Base-by-base conservation (phyloP, 1,140 invertebrate species). In the Streblospio benedicti region DNA sequence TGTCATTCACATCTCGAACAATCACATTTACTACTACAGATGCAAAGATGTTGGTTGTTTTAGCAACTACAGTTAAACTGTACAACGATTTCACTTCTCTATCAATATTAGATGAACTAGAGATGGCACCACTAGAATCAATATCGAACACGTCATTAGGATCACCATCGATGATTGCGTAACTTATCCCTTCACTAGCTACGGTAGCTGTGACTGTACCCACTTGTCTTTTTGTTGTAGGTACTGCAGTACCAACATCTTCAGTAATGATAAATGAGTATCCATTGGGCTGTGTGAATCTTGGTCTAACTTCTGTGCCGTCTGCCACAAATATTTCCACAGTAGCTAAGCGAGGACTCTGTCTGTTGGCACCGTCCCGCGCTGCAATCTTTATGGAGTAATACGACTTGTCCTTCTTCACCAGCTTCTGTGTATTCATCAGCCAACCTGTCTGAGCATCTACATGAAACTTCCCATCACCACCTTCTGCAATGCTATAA, bases 1-100 rank as follows among this genome's bases (percentile, higher is more conserved):
- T 95, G 74, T 97, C 93, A 77, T 97, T 97, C 0, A 91, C 84
- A 69, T 97, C 93, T 70, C 87, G 84, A n/a, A 81, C 69, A 14
- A 31, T 68, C 12, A 80, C 65, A 14, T 65, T 61, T 6, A 76
- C 74, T 18, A 31, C 60, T 18, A 57, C 65, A 25, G 67, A 54
- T 20, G 50, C 60, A 35, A 69, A 72, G 28, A 53, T 61, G 3
- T 61, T 54, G 16, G 61, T 63, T 33, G 57, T 64, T n/a, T 31
- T 63, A 6, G 70, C 74, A 45, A 69, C 61, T 33, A 76, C 66
- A 25, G 60, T 68, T n/a, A 77, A 64, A 16, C 31, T 54, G 61
- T 71, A 76, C 5, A 56, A 12, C 16, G 62, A 27, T 23, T 55
- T 53, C 4, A 57, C 56, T 60, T 78, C 75, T 35, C 74, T 50